Percentiles rank a stretch among this genome's conserved stretches.
Evolutionary conservation across 2,113 vertebrate species (phyloP).

Genomic region (Bubo scandiacus): DNA sequence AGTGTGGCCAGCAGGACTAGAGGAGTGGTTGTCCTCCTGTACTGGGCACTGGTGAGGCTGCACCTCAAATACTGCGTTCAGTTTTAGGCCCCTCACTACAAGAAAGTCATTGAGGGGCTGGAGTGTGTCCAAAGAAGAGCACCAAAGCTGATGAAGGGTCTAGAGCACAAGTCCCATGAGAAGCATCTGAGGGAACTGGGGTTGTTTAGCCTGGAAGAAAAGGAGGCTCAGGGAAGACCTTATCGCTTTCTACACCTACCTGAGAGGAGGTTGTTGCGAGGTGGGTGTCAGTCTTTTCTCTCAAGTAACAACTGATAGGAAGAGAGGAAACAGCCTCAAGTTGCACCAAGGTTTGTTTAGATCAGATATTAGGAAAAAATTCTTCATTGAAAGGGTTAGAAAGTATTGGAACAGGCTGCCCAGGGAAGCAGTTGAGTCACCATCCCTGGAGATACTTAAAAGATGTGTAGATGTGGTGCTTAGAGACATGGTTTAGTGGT

Average conservation of each 20-base stretch:
- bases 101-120: not conserved
- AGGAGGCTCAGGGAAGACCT: too few relatives aligned
- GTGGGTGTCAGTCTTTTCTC: not conserved
- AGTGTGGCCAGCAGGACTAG: too few relatives aligned
- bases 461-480: not conserved
- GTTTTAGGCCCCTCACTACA: too few relatives aligned
- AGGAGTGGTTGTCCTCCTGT: too few relatives aligned
- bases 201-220: too few relatives aligned
- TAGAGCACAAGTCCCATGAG: not conserved
- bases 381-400: not conserved
- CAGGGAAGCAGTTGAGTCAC: not conserved
- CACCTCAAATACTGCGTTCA: too few relatives aligned
- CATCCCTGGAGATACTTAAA: not conserved
- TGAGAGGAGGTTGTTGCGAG: not conserved
- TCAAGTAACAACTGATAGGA: not conserved
- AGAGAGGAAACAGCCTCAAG: not conserved
- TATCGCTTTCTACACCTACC: not conserved
- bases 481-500: too few relatives aligned
- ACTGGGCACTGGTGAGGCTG: too few relatives aligned
- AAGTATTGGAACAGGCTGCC: not conserved
- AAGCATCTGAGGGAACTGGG: too few relatives aligned
- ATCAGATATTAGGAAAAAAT: not conserved
- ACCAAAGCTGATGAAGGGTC: not conserved
- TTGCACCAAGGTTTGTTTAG: not conserved
- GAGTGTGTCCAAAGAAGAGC: not conserved